Conservation (phyloP, 2,797 vertebrate genomes). For the Lacerta agilis region DNA sequence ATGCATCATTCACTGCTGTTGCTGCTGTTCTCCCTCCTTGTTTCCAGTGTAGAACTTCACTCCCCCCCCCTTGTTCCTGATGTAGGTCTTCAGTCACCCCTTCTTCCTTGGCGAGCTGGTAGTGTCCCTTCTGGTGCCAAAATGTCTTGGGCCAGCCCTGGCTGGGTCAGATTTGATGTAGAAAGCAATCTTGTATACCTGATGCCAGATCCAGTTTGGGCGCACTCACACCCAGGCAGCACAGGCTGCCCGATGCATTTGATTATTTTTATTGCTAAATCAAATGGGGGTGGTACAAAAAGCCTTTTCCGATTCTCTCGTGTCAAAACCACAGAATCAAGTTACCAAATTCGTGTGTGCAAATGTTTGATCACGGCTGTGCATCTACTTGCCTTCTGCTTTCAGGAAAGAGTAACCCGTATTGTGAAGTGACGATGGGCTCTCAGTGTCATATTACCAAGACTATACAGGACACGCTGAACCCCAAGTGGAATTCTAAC, state of each 20-base stretch:
- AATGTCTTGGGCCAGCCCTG: too few species aligned
- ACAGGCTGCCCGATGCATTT: too few species aligned
- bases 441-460: conserved; percentile 99
- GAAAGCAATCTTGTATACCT: background rate
- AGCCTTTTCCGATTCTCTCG: fast-evolving
- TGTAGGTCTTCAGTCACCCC: too few species aligned
- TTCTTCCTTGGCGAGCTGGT: too few species aligned
- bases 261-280: background rate
- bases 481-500: conserved; percentile 98
- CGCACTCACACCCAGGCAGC: background rate
- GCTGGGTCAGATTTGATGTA: background rate
- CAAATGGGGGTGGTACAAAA: background rate
- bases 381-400: conserved; percentile 32
- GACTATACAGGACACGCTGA: conserved; percentile 97
- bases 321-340: background rate
- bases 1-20: too few species aligned
- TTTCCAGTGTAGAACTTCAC: too few species aligned
- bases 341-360: background rate
- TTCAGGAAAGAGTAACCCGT: conserved; percentile 96
- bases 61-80: too few species aligned
- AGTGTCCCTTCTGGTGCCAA: too few species aligned
- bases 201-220: background rate
- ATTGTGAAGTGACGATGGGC: conserved; percentile 99
- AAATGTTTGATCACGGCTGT: fast-evolving
- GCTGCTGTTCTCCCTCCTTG: too few species aligned